Conservation (phyloP, 2,888 invertebrate species). For the Conchocele bisecta region DNA sequence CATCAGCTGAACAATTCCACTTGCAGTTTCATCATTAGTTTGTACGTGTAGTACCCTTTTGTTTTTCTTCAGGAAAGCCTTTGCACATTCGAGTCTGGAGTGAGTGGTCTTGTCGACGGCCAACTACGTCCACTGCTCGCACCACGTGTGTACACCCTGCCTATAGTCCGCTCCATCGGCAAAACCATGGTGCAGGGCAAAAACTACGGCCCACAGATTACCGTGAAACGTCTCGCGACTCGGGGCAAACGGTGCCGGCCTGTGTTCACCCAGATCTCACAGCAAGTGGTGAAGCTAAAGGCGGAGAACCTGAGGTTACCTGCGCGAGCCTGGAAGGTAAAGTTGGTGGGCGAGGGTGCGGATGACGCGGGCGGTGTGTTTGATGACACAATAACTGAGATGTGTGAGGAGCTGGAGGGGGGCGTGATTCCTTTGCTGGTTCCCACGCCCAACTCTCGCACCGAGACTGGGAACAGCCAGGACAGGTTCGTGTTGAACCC, state of each 20-base stretch:
- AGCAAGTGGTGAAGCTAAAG: slow-evolving; percentile 86
- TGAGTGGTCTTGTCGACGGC: slow-evolving; percentile 73
- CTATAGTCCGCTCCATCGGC: slow-evolving; percentile 87
- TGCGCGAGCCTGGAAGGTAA: slow-evolving; percentile 88
- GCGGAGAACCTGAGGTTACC: slow-evolving; percentile 86
- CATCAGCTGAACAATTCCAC: too few species aligned
- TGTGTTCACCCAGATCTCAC: slow-evolving; percentile 87
- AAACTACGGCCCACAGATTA: slow-evolving; percentile 87
- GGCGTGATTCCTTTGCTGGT: slow-evolving; percentile 86
- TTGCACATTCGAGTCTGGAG: slow-evolving; percentile 65
- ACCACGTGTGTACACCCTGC: slow-evolving; percentile 86
- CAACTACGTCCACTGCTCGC: slow-evolving; percentile 85
- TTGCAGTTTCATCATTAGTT: too few species aligned
- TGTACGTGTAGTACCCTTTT: too few species aligned
- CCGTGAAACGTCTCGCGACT: slow-evolving; percentile 86
- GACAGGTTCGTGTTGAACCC: slow-evolving; percentile 87
- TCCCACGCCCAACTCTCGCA: slow-evolving; percentile 86
- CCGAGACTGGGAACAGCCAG: slow-evolving; percentile 86
- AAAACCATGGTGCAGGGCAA: slow-evolving; percentile 88
- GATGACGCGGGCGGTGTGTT: slow-evolving; percentile 89
- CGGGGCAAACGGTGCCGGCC: slow-evolving; percentile 85
- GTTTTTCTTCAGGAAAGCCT: slow-evolving; percentile 65
- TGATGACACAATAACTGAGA: slow-evolving; percentile 88
- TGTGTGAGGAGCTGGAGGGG: slow-evolving; percentile 86
- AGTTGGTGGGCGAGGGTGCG: slow-evolving; percentile 87